Base-by-base conservation (phyloP, 1,140 invertebrate genomes). In the Nasonia longicornis region DNA sequence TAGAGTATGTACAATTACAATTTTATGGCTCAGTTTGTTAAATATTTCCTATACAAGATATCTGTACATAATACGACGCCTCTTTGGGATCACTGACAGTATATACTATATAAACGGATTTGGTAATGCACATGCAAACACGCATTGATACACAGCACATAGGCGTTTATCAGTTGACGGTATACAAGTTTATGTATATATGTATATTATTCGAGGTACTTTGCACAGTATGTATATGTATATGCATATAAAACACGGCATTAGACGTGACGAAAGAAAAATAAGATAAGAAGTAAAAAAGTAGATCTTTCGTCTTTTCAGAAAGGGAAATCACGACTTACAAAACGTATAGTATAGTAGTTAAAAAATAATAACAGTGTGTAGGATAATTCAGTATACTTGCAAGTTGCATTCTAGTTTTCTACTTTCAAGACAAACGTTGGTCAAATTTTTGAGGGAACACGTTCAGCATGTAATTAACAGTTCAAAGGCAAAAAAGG, bases 51-150 rank as follows among this genome's bases (percentile, higher is more conserved):
- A 2, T 35, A 31, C 45, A 38, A 48, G 29, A 74, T 67, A 75
- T 75, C 64, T 81, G 74, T 81, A 77, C 80, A 81, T 72, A 81
- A 76, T 81, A 20, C 78, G 66, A 81, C 31, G 64, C 48, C 64
- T 67, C 45, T 81, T 74, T 52, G 35, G 10, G 4, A 52, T 16
- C 70, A 31, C 58, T 63, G 73, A 76, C n/a, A 67, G 2, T 26
- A 35, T 35, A 35, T 52, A 75, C 63, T 70, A 67, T 63, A 63
- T 67, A 29, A 70, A 80, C 52, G 20, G 63, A 63, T 2, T 81
- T 71, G 26, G 63, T 66, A 81, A 71, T 76, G 77, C 63, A 26
- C 80, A 81, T 81, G 80, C 80, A 81, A 77, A 77, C 74, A 81
- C 69, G 80, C 48, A 71, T 66, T 38, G 22, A 76, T 81, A 81